Base-by-base conservation (phyloP, 2,113 vertebrate species). In the Falco punctatus region DNA sequence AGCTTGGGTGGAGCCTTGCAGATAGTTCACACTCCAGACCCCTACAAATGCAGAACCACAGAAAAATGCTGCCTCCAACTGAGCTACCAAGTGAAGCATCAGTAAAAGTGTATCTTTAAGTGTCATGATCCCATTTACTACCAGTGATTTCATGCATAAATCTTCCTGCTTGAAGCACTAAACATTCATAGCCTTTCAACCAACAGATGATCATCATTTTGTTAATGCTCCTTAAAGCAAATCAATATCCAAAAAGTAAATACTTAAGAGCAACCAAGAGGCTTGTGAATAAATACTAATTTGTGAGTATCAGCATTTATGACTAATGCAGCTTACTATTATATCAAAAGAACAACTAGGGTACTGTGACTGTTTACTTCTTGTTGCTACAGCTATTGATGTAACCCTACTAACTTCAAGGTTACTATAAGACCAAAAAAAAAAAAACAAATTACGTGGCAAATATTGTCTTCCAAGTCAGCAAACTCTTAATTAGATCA, bases 121-220 rank as follows among this genome's bases (percentile, higher is more conserved):
- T 52, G 32, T 64, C 73, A n/a, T 16, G 18, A 17, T 87, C 66
- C 57, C 75, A 67, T 67, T 89, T 75, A 71, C 14, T 81, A 69
- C 33, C 57, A 94, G 21, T 57, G 40, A 74, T 71, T 86, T 83
- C 65, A 78, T 87, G 57, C 52, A 84, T 74, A 92, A 95, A 69
- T 55, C 86, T 70, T 92, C 65, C 58, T 86, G 51, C 57, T 48
- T 64, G 61, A 79, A 94, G 65, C 70, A 89, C 44, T 88, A 86
- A 95, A 86, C 84, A 85, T 89, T 91, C 70, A 79, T 35, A 81
- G 93, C 40, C 78, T 87, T 81, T 91, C 91, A 95, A 69, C 44
- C 33, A 84, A 89, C 35, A 81, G 44, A 95, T 75, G 92, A 85
- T 85, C 64, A 91, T 62, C 1, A 35, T 91, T 91, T 81, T 42